Percentiles rank a stretch among this genome's conserved stretches.
phyloP scores from a whole-genome alignment of 2,797 vertebrate genomes.

The Acrocephalus scirpaceus region DNA sequence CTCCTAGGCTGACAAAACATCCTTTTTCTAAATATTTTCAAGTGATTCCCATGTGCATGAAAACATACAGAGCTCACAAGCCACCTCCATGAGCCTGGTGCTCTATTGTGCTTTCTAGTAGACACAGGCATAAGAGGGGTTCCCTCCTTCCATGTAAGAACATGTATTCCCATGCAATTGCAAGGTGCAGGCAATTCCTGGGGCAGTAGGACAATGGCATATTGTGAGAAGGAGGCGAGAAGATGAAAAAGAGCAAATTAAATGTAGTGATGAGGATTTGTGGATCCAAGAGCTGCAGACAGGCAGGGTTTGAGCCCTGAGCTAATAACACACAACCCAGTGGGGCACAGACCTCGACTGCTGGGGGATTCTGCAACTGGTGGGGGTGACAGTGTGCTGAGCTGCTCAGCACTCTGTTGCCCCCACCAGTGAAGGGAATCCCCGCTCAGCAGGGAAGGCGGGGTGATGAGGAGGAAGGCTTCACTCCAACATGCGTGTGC shows the following conservation, averaged over 20 bases:
- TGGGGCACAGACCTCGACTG: not conserved
- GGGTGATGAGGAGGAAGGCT: not conserved
- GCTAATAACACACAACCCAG: not conserved
- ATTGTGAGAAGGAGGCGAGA: not conserved
- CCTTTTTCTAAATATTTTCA: not conserved
- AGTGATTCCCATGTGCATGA: not conserved
- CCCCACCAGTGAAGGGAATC: not conserved
- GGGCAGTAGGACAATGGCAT: not conserved
- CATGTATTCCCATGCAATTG: not conserved
- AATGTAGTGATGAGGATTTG: not conserved
- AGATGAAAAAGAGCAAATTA: not conserved
- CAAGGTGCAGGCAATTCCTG: not conserved
- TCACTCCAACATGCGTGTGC: not conserved
- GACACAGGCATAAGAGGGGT: not conserved
- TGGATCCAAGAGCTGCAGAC: fast-evolving
- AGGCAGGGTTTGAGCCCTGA: not conserved
- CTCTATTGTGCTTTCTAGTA: not conserved
- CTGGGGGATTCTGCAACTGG: not conserved
- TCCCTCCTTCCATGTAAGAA: not conserved
- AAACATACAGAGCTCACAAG: not conserved
- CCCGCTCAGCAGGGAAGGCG: not conserved
- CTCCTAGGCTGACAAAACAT: not conserved
- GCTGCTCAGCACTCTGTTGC: not conserved
- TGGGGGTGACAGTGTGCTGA: not conserved
- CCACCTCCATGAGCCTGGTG: not conserved